Base-by-base conservation (phyloP, 1,140 invertebrate genomes). In the Drosophila truncata region DNA sequence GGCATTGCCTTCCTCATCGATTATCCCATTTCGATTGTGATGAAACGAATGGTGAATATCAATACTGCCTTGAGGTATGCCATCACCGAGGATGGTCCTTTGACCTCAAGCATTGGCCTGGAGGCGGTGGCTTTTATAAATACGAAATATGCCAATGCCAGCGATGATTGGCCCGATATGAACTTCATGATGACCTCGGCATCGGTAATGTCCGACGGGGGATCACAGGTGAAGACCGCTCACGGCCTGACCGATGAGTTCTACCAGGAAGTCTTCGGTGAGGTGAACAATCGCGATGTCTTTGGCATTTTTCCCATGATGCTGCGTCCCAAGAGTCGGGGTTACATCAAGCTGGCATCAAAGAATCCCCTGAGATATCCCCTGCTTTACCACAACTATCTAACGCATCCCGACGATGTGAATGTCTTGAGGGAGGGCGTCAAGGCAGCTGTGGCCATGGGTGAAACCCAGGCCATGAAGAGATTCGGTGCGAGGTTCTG, bases 81-180 rank as follows among this genome's bases (percentile, higher is more conserved):
- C 23, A 93, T 97, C 13, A 94, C 95, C 3, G 96, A 97, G 82
- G 95, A 97, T 69, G 97, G 97, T 0, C 97, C 97, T 0, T 85
- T 98, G 14, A 97, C 97, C 0, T 96, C 96, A 0, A 97, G 95
- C 72, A 95, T 97, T 5, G 97, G 97, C 1, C 92, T 98, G 44
- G 97, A 98, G 93, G 96, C 96, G 0, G 96, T 97, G 0, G 97
- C 96, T 0, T 98, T 98, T 82, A 96, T 98, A 44, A 95, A 96
- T 1, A 98, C 97, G 0, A 97, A 97, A 91, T 98, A 97, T 86
- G 96, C 96, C 0, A 98, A 98, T 85, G 93, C 95, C 63, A 94
- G 95, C 1, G 96, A 97, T 64, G 97, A 98, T 83, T 98, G 97
- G 96, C 97, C 97, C 0, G 97, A 98, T 82, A 97, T 98, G 60